Evolutionary conservation across 2,113 vertebrate species (phyloP).

Genomic region (Nycticebus coucang): DNA sequence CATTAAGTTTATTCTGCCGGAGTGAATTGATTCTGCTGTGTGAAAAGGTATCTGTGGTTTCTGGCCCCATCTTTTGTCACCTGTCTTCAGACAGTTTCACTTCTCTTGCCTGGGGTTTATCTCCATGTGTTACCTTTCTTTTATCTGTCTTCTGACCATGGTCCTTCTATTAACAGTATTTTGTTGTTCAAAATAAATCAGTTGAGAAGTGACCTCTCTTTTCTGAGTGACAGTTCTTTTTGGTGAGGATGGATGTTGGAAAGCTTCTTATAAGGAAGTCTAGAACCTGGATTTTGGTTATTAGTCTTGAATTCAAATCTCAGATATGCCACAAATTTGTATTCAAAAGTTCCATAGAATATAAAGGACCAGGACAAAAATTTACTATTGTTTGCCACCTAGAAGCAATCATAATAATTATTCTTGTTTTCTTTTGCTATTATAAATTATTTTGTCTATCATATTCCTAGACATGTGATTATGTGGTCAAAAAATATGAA

Average conservation of each 20-base stretch:
- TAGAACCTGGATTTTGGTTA: not conserved
- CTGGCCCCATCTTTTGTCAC: not conserved
- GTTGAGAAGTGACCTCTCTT: not conserved
- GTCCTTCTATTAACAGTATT: conserved; percentile 31
- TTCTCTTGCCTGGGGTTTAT: not conserved
- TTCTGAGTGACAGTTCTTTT: not conserved
- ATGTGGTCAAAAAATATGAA: not conserved
- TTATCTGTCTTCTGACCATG: not conserved
- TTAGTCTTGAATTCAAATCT: not conserved
- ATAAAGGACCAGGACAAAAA: conserved; percentile 13
- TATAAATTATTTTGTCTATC: not conserved
- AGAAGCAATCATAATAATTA: conserved; percentile 18
- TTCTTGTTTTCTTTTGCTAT: not conserved
- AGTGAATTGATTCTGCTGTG: not conserved
- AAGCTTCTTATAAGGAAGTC: not conserved
- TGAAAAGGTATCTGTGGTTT: not conserved
- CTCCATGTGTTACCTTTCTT: not conserved
- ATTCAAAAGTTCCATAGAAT: not conserved
- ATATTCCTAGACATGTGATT: not conserved
- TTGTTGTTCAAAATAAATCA: conserved; percentile 54
- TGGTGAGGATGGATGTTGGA: not conserved
- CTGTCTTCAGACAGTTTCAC: not conserved
- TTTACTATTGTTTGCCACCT: not conserved
- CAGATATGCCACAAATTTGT: not conserved
- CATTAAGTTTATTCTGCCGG: not conserved